phyloP scores from a whole-genome alignment of 2,113 vertebrate genomes.

The Kobus ellipsiprymnus region DNA sequence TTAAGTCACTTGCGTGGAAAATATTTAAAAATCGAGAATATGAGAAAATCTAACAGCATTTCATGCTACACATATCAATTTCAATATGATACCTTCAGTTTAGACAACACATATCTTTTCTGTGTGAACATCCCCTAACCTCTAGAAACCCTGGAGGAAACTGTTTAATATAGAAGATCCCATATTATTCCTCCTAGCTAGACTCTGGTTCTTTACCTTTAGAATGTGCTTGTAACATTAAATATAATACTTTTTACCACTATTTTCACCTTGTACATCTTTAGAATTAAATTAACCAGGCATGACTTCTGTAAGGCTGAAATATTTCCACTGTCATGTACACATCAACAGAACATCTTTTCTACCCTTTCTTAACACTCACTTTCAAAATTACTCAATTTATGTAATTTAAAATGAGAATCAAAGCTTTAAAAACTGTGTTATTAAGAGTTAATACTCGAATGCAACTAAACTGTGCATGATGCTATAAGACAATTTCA shows the following conservation, averaged over 20 bases:
- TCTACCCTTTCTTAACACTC: not conserved
- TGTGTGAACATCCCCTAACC: not conserved
- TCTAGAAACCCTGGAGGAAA: not conserved
- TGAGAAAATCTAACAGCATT: not conserved
- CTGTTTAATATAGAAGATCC: not conserved
- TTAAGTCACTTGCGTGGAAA: not conserved
- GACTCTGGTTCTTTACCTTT: not conserved
- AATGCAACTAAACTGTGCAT: constrained; percentile 3
- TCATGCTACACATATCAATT: not conserved
- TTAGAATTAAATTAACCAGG: constrained; percentile 28
- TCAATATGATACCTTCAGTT: not conserved
- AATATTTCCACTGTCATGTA: not conserved
- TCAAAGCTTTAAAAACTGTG: not conserved
- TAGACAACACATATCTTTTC: not conserved
- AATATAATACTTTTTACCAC: not conserved
- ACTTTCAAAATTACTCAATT: constrained; percentile 27
- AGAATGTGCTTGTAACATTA: not conserved
- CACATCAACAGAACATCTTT: constrained; percentile 17
- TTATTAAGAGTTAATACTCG: constrained; percentile 4
- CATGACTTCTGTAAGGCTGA: not conserved
- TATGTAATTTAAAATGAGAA: constrained; percentile 25
- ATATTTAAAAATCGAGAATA: not conserved
- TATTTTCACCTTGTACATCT: not conserved
- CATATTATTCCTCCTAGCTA: not conserved
- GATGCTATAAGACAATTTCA: constrained; percentile 1